Base-by-base conservation (phyloP, 2,113 vertebrate species). In the Protobothrops mucrosquamatus region DNA sequence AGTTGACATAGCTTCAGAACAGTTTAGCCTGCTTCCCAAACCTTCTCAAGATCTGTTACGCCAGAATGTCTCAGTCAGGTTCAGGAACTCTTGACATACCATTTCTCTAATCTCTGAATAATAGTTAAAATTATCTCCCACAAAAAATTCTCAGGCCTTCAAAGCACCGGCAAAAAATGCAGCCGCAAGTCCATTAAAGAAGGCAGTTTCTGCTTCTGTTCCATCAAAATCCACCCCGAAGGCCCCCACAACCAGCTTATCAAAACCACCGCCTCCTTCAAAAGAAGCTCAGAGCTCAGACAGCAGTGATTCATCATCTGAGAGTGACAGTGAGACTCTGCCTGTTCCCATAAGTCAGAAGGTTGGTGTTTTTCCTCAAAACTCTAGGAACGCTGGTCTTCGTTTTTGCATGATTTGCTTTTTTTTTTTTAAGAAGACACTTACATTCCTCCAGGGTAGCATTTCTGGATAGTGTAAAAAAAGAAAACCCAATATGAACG, bases 271-370 rank as follows among this genome's bases (percentile, higher is more conserved):
- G 89, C 39, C 94, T 54, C 91, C 94, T 55, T 10, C 48, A 0
- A 95, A 95, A 87, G 55, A 6, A 4, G 81, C 91, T 22, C 85
- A 94, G 20, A 89, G 94, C 12, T 96, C 91, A 0, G 97, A 96
- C 85, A 97, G 94, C 96, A 96, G 96, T 26, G 96, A 95, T 0
- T 97, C 97, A 0, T 96, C 96, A 4, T 95, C 95, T 34, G 2
- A 52, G 2, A 96, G 96, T 0, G 95, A 88, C 56, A 94, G 96
- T 4, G 96, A 97, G 34, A 52, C 48, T 1, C 22, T 26, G 4
- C 43, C 92, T 5, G 0, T 97, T 91, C 95, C 96, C 9, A 8
- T 96, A 91, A 97, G 95, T 95, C 97, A 97, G 95, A 97, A 97
- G 95, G 97, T 97, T 88, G 52, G 92, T 88, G 87, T n/a, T 88